These are phyloP conservation scores for Anoplolepis gracilipes DNA, from an alignment of 1,140 invertebrate genomes.

Conservation along the genomic window DNA sequence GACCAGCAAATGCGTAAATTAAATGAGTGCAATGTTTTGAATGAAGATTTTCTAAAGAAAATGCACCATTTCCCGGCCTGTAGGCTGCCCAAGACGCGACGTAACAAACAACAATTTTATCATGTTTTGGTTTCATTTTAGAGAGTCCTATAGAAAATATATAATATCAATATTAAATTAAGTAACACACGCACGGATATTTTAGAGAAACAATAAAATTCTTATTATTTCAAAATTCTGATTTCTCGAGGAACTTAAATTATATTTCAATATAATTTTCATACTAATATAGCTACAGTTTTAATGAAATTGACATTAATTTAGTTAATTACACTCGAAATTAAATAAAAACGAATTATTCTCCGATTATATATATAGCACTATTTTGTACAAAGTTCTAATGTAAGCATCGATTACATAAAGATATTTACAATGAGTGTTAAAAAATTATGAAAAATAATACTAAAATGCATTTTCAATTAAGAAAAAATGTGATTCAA, in stretches of 20 bases:
- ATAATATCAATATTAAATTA: background rate
- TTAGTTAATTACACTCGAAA: background rate
- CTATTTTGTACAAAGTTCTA: background rate
- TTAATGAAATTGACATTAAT: background rate
- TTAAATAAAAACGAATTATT: background rate
- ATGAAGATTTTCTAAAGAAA: constrained; percentile 90
- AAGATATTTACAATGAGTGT: background rate
- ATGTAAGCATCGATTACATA: background rate
- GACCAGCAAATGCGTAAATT: constrained; percentile 94
- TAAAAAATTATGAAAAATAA: background rate
- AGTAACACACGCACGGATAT: background rate
- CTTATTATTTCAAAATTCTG: too few species aligned
- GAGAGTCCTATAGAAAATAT: background rate
- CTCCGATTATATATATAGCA: background rate
- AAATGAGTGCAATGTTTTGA: constrained; percentile 94
- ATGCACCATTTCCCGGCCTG: constrained; percentile 88
- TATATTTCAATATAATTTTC: background rate
- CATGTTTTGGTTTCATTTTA: constrained; percentile 74
- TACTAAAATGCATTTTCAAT: background rate
- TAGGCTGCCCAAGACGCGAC: constrained; percentile 92
- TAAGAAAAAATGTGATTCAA: background rate
- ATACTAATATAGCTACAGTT: too few species aligned
- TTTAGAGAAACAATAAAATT: background rate
- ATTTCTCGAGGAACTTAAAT: background rate
- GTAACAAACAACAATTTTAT: constrained; percentile 92